A percentile compares a stretch with the other conserved stretches of the same genome.
phyloP scores from a whole-genome alignment of 2,113 vertebrate species.

The Heterotis niloticus region DNA sequence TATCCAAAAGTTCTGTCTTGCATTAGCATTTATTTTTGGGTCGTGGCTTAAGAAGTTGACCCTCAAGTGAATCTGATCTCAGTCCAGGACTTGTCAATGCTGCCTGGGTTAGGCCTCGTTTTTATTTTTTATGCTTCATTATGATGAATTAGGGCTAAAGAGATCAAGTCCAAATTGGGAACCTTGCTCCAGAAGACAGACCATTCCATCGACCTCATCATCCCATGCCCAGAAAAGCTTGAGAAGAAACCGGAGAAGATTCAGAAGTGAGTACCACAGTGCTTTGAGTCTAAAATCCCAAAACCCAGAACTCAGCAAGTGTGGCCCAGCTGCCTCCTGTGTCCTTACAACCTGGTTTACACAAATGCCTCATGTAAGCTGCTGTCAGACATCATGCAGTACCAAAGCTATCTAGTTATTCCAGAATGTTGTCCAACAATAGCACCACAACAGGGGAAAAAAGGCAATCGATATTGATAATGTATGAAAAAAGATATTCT shows the following conservation, averaged over 20 bases:
- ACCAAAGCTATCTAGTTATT: background rate
- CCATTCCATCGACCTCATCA: constrained; percentile 79
- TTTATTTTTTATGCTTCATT: no score
- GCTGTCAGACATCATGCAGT: constrained; percentile 14
- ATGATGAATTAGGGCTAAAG: constrained; percentile 77
- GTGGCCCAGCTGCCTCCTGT: constrained; percentile 6
- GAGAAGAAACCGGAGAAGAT: constrained; percentile 86
- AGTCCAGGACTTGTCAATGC: no score
- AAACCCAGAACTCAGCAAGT: constrained; percentile 8
- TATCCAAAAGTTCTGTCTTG: background rate
- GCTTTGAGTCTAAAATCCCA: background rate
- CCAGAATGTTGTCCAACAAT: background rate
- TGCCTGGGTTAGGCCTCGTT: no score
- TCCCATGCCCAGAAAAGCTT: constrained; percentile 79
- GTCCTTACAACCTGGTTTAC: constrained; percentile 15
- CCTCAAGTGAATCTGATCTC: no score
- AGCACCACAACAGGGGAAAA: background rate
- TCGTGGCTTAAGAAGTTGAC: no score
- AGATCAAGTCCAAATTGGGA: constrained; percentile 91
- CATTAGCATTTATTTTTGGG: no score
- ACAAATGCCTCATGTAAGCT: constrained; percentile 11
- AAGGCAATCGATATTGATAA: no score
- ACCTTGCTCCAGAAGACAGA: constrained; percentile 91
- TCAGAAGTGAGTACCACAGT: constrained; percentile 75
- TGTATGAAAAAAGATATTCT: background rate